Evolutionary conservation across 2,797 vertebrate genomes (phyloP), one percentile per base, ranked within the genome.

Genomic region (Nothura maculosa): DNA sequence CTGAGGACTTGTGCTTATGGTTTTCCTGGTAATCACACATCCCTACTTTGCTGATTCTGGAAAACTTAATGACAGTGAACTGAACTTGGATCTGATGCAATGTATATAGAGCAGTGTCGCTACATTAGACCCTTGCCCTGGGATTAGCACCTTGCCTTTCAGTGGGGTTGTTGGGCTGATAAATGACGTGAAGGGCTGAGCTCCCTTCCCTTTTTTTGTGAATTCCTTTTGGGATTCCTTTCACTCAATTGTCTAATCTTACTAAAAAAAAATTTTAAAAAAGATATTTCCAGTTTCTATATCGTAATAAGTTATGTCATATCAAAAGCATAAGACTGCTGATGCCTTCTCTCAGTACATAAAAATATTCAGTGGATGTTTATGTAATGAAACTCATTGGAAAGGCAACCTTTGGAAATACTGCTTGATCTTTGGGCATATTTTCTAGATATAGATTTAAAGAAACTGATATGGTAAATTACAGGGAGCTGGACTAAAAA

Each of bases 81-180:
- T 82, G 80, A 94, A 54, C 47, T 43, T 87, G 38, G 48, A 68
- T 84, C 48, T 77, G 28, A 73, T 81, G 50, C n/a, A 43, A 77
- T 68, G 45, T 43, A 12, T 85, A 7, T 16, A n/a, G 50, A 81
- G 74, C 36, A 62, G 16, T 1, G 4, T 78, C 52, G 38, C 90
- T 32, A 0, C 50, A 19, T 54, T 85, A 50, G 73, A 76, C 6
- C n/a, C 90, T 79, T 85, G 21, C 32, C 89, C 64, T 64, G 4
- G 77, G 48, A 70, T 52, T 43, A 62, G 19, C 25, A 81, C 73
- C 73, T 19, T 86, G 13, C 30, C 52, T 84, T 75, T 67, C 25
- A 38, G n/a, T 52, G 32, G 19, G 58, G 50, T 68, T 70, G 28
- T 11, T 68, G n/a, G 12, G 20, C 82, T 62, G 81, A 78, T 40